These are phyloP conservation scores for Drosophila willistoni DNA, from an alignment of 1,140 invertebrate species.

Conservation along the genomic window DNA sequence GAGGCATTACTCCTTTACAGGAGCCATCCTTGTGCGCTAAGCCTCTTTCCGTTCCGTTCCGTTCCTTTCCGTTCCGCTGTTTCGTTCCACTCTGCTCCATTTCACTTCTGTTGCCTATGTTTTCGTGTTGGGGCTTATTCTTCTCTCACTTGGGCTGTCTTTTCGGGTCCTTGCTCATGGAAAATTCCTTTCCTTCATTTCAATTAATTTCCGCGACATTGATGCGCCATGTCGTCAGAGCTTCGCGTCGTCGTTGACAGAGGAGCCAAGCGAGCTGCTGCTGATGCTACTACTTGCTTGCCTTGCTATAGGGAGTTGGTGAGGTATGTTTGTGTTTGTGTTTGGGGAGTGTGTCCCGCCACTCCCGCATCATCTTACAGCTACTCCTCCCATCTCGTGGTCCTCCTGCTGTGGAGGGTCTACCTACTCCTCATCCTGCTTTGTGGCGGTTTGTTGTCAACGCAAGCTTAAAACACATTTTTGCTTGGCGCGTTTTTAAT, in stretches of 20 bases:
- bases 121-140: not conserved
- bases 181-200: constrained; percentile 71
- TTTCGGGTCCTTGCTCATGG: constrained; percentile 24
- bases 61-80: not conserved
- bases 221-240: constrained; percentile 64
- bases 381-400: constrained; percentile 16
- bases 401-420: not conserved
- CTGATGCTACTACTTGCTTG: not conserved
- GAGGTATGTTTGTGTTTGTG: constrained; percentile 1
- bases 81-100: not conserved
- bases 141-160: constrained; percentile 11
- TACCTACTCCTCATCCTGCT: not conserved
- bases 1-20: constrained; percentile 21
- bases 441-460: constrained; percentile 59
- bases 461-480: constrained; percentile 72
- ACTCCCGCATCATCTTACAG: constrained; percentile 25
- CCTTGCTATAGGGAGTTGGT: not conserved
- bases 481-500: constrained; percentile 77
- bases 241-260: constrained; percentile 35
- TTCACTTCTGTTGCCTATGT: not conserved
- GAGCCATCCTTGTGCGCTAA: not conserved
- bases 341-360: constrained; percentile 38
- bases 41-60: not conserved
- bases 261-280: not conserved
- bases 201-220: constrained; percentile 81